phyloP scores from a whole-genome alignment of 2,888 invertebrate species.

The Oligia latruncula region DNA sequence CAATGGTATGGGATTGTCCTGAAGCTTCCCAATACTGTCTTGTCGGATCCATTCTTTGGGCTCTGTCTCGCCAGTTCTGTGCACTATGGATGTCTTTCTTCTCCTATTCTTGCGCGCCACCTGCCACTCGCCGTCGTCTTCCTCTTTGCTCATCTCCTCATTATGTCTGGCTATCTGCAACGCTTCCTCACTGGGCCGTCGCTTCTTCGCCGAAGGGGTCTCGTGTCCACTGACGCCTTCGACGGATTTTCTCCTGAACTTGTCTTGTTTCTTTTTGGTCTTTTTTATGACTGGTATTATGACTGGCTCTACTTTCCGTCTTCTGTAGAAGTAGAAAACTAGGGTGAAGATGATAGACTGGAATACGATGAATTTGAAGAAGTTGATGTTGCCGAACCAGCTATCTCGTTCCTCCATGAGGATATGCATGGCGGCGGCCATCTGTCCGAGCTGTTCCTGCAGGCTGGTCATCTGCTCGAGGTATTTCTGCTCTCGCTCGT shows the following conservation, averaged over 20 bases:
- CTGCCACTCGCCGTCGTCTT: conserved; percentile 86
- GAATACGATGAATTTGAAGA: conserved; percentile 88
- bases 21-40: conserved; percentile 81
- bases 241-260: conserved; percentile 91
- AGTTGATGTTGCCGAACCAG: conserved; percentile 91
- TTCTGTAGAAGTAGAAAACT: conserved; percentile 87
- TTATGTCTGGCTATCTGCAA: conserved; percentile 90
- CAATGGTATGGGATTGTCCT: conserved; percentile 88
- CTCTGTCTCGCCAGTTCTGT: conserved; percentile 83
- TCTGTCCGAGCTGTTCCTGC: conserved; percentile 91
- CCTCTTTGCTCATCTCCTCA: conserved; percentile 88
- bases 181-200: conserved; percentile 94
- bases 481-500: conserved; percentile 94
- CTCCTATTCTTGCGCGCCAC: conserved; percentile 86
- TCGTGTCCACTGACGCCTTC: conserved; percentile 91
- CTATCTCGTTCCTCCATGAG: conserved; percentile 91
- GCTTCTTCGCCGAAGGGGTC: conserved; percentile 89
- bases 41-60: conserved; percentile 78
- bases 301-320: conserved; percentile 79
- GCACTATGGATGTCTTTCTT: conserved; percentile 86
- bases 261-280: conserved; percentile 82
- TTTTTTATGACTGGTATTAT: conserved; percentile 79
- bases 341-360: conserved; percentile 87
- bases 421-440: conserved; percentile 91
- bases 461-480: conserved; percentile 93